Evolutionary conservation across 2,888 invertebrate genomes (phyloP).

Genomic region (Liposcelis brunnea): DNA sequence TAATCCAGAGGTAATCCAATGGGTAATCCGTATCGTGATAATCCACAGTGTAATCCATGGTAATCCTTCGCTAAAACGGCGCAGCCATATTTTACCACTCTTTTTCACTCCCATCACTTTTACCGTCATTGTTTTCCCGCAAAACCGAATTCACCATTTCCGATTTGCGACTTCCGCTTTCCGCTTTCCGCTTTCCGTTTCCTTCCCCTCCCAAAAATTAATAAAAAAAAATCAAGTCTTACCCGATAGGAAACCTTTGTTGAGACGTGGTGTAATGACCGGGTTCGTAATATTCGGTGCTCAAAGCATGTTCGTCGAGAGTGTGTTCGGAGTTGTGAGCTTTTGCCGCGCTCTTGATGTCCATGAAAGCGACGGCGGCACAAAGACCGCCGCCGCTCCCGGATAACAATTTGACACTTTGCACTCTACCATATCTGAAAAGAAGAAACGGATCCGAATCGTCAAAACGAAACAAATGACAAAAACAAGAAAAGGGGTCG

Average conservation of each 20-base stretch:
- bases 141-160: too few relatives aligned
- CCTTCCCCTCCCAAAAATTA: too few relatives aligned
- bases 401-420: constrained; percentile 86
- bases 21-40: too few relatives aligned
- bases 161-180: too few relatives aligned
- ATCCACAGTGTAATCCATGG: too few relatives aligned
- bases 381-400: constrained; percentile 49
- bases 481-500: background rate
- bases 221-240: too few relatives aligned
- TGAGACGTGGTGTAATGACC: constrained; percentile 46
- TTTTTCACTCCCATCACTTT: too few relatives aligned
- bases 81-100: too few relatives aligned
- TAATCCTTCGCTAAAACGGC: too few relatives aligned
- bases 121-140: too few relatives aligned
- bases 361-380: constrained; percentile 89
- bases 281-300: constrained; percentile 85
- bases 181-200: too few relatives aligned
- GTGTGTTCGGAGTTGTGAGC: constrained; percentile 81
- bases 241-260: constrained; percentile 24
- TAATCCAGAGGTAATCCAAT: too few relatives aligned
- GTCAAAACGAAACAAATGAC: background rate
- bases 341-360: constrained; percentile 90
- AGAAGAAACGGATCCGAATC: background rate
- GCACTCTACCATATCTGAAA: constrained; percentile 89
- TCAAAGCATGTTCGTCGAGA: constrained; percentile 69